phyloP scores from a whole-genome alignment of 2,113 vertebrate genomes.

The Pteruthius melanotis region DNA sequence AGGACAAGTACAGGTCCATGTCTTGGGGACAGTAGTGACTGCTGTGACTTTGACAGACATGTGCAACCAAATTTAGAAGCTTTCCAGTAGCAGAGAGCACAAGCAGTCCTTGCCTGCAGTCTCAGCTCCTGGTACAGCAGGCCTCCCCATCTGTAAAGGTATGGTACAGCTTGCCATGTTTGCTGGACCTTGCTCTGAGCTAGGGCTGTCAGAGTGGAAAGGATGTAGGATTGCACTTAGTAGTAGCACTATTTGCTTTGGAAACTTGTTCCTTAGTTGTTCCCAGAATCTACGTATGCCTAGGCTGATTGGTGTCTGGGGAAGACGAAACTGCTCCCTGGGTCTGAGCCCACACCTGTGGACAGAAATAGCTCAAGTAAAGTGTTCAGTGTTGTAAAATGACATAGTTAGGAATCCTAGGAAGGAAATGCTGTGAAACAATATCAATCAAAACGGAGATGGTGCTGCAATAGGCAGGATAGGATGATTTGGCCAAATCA shows the following conservation, averaged over 20 bases:
- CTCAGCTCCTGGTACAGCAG: neutral
- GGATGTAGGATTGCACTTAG: neutral
- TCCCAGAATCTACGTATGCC: neutral
- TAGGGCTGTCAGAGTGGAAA: neutral
- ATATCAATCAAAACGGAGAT: neutral
- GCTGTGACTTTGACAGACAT: neutral
- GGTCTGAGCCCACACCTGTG: neutral
- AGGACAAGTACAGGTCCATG: neutral
- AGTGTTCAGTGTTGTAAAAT: neutral
- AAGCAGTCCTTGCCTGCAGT: neutral
- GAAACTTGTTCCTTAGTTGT: neutral
- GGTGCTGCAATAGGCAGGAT: neutral
- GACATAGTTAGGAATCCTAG: neutral
- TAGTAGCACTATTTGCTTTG: neutral
- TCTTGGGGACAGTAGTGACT: neutral
- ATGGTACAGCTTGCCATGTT: neutral
- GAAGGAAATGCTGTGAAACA: neutral
- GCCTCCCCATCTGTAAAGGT: neutral
- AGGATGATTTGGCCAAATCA: neutral
- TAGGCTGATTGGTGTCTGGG: neutral
- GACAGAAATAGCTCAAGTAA: neutral
- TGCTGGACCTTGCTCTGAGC: neutral
- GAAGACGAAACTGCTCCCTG: neutral
- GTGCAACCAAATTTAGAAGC: neutral
- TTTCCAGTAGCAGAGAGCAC: neutral